Evolutionary conservation across 30 jellyfish, hydroid and myxozoan genomes (phyloP).

Genomic region (Pelagia noctiluca): DNA sequence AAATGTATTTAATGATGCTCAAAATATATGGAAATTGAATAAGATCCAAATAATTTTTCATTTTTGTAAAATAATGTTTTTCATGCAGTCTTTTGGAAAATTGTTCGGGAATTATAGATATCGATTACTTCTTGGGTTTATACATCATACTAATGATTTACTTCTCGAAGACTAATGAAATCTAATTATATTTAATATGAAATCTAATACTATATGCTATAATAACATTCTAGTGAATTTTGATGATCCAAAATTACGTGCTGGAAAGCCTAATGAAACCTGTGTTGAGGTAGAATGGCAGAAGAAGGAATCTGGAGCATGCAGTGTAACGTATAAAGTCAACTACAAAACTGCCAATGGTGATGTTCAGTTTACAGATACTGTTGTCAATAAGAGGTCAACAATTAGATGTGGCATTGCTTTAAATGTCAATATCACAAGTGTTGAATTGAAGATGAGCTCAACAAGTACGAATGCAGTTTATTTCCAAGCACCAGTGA

Average conservation of each 20-base stretch:
- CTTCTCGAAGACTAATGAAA: neutral
- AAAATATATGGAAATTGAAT: too few relatives aligned
- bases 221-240: neutral
- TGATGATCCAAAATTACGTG: neutral
- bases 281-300: conserved; percentile 10
- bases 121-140: neutral
- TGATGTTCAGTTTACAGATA: neutral
- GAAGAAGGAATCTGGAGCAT: neutral
- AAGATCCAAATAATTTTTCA: neutral
- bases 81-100: neutral
- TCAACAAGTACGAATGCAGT: neutral
- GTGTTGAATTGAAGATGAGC: neutral
- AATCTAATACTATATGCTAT: too few relatives aligned
- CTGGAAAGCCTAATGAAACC: conserved; percentile 6
- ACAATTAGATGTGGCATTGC: neutral
- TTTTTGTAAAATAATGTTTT: too few relatives aligned
- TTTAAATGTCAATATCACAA: neutral
- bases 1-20: too few relatives aligned
- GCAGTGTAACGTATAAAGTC: neutral
- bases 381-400: neutral
- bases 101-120: neutral
- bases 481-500: neutral
- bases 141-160: neutral
- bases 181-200: too few relatives aligned
- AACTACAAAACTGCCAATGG: neutral